Evolutionary conservation across 2,888 invertebrate genomes (phyloP).

Genomic region (Neria commutata): DNA sequence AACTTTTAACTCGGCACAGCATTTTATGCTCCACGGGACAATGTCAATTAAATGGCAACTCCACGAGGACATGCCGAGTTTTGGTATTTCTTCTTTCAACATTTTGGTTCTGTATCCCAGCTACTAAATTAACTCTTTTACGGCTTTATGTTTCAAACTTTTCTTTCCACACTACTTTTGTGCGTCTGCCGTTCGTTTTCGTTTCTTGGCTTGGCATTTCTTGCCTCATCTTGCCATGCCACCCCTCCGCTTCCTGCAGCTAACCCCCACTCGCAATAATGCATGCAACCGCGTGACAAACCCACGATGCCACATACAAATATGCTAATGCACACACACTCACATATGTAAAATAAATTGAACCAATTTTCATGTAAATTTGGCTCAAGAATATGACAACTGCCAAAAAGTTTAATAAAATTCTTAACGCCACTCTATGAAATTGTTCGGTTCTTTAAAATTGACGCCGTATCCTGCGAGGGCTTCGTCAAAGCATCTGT

Average conservation of each 20-base stretch:
- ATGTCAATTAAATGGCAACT: neutral
- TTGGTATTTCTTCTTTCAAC: neutral
- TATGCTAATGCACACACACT: neutral
- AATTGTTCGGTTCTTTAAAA: no score
- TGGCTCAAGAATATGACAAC: constrained; percentile 3
- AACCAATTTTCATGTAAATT: constrained; percentile 12
- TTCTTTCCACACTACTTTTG: neutral
- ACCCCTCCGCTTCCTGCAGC: no score
- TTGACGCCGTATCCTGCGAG: no score
- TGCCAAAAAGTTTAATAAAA: no score
- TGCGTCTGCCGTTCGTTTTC: no score
- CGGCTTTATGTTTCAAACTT: neutral
- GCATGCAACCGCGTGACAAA: no score
- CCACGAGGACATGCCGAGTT: neutral
- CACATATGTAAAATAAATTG: constrained; percentile 4
- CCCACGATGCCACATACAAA: no score
- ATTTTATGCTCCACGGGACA: neutral
- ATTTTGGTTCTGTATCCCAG: neutral
- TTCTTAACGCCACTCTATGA: no score
- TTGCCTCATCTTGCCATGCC: no score
- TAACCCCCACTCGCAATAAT: no score
- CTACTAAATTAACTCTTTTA: neutral
- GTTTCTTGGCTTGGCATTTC: no score
- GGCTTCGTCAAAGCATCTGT: no score
- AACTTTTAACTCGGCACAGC: neutral